Conservation (phyloP, 2,797 vertebrate species). For the Chelon labrosus region DNA sequence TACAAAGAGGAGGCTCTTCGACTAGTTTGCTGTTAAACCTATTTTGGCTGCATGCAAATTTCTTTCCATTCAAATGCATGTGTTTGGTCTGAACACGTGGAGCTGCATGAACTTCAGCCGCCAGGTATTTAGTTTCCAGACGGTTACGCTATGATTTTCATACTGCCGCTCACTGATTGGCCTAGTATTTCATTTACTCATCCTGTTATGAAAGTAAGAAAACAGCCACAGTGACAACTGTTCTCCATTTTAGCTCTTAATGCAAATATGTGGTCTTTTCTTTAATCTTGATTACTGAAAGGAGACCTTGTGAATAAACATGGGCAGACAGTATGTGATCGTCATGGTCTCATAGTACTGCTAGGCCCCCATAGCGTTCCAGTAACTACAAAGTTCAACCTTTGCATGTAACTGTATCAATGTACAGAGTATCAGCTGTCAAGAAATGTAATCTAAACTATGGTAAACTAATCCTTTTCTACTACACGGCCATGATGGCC, state of each 20-base stretch:
- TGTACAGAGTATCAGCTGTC: not conserved
- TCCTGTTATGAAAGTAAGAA: not conserved
- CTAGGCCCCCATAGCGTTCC: not conserved
- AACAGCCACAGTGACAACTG: too few relatives aligned
- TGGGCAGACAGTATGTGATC: not conserved
- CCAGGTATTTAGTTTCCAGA: not conserved
- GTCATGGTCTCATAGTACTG: not conserved
- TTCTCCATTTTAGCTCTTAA: too few relatives aligned
- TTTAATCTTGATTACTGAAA: not conserved
- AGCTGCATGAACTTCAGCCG: not conserved
- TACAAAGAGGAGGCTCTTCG: not conserved
- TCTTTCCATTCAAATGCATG: constrained; percentile 14
- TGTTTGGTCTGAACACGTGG: not conserved
- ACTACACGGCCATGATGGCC: not conserved
- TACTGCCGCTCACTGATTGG: not conserved
- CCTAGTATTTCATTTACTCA: not conserved
- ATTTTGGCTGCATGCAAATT: not conserved
- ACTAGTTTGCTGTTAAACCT: not conserved
- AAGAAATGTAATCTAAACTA: constrained; percentile 9
- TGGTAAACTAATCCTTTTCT: not conserved
- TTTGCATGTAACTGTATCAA: constrained; percentile 3
- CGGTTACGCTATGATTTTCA: not conserved
- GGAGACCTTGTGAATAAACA: not conserved
- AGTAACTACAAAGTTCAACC: not conserved
- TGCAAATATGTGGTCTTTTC: not conserved